Evolutionary conservation across 2,797 vertebrate species (phyloP).

Genomic region (Lepidocolaptes lacrymiger): DNA sequence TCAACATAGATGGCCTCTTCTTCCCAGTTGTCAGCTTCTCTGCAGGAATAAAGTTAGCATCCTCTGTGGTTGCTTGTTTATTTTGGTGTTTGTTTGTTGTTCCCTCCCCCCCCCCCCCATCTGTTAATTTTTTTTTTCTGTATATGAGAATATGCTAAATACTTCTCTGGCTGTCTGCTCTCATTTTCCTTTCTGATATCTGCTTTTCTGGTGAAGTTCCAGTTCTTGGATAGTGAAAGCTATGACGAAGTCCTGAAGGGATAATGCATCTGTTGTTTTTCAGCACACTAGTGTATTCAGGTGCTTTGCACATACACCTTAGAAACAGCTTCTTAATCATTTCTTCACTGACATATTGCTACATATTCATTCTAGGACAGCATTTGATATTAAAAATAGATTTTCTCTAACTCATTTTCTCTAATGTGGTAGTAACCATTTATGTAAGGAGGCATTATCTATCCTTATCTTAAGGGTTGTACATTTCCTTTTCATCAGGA

Average conservation of each 20-base stretch:
- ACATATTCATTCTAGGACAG: not conserved
- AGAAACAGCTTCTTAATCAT: not conserved
- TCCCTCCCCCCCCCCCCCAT: not conserved
- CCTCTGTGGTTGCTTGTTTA: not conserved
- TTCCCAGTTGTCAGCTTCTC: conserved; percentile 95
- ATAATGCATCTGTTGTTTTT: not conserved
- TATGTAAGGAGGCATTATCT: not conserved
- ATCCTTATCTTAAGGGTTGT: not conserved
- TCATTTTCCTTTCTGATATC: not conserved
- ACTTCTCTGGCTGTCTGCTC: not conserved
- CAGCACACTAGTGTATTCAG: not conserved
- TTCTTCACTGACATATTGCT: not conserved
- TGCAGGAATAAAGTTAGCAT: conserved; percentile 93
- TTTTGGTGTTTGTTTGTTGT: too few species aligned
- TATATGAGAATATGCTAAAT: not conserved
- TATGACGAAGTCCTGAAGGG: not conserved
- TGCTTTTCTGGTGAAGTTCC: not conserved
- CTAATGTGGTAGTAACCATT: not conserved
- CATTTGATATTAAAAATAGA: not conserved
- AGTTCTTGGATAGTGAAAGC: not conserved
- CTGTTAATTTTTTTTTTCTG: not conserved
- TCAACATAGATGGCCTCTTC: conserved; percentile 94
- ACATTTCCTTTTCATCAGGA: not conserved
- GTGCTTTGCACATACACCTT: not conserved
- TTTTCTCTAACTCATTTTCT: not conserved